Conservation (phyloP, 2,113 vertebrate genomes). For the Eonycteris spelaea region DNA sequence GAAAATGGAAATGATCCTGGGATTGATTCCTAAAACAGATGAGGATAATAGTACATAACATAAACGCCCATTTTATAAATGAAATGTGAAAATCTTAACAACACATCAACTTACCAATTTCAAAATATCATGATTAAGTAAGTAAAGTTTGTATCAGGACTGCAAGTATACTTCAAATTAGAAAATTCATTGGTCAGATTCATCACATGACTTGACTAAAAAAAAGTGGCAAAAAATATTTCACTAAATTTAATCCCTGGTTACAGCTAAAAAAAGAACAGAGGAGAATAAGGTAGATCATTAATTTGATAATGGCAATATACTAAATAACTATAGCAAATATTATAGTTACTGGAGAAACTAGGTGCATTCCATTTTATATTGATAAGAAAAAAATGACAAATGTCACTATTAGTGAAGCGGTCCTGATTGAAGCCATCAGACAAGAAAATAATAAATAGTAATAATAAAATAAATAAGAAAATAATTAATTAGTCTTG, state of each 20-base stretch:
- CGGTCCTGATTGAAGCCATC: neutral
- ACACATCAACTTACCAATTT: neutral
- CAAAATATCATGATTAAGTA: neutral
- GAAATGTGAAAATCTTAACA: neutral
- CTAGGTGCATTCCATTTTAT: neutral
- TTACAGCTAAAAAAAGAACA: neutral
- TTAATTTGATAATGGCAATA: neutral
- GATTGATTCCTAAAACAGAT: neutral
- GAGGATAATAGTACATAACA: neutral
- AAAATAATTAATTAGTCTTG: neutral
- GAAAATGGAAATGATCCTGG: neutral
- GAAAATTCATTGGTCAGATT: neutral
- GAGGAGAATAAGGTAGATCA: neutral
- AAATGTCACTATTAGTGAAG: neutral
- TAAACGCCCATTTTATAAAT: neutral
- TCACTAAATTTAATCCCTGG: neutral
- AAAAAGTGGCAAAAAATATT: neutral
- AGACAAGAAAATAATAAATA: neutral
- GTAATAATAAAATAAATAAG: too few species aligned
- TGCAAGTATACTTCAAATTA: neutral
- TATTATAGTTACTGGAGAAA: neutral
- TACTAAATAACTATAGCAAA: neutral
- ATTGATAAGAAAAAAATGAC: neutral
- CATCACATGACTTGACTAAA: neutral
- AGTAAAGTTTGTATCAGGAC: neutral